These are phyloP conservation scores for Linyphia triangularis DNA, from an alignment of 2,888 invertebrate genomes.

Conservation along the genomic window DNA sequence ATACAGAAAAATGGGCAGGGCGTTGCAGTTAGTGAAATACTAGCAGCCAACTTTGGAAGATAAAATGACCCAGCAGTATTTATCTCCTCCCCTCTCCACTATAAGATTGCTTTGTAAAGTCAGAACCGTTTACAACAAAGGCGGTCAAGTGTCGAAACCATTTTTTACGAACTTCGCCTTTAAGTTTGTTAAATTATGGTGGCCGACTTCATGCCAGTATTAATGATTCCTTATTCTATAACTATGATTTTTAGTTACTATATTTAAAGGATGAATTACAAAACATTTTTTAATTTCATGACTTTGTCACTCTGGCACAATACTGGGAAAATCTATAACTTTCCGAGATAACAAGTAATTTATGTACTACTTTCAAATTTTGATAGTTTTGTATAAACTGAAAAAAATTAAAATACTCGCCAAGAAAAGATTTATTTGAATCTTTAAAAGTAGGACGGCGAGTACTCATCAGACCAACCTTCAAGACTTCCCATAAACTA, in stretches of 20 bases:
- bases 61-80: background rate
- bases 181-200: background rate
- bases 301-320: too few relatives aligned
- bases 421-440: too few relatives aligned
- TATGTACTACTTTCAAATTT: too few relatives aligned
- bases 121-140: background rate
- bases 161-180: background rate
- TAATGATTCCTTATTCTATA: too few relatives aligned
- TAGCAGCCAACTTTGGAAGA: background rate
- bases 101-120: background rate
- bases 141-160: background rate
- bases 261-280: background rate
- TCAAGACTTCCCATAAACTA: too few relatives aligned
- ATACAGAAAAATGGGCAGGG: constrained; percentile 7
- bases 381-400: too few relatives aligned
- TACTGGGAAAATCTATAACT: too few relatives aligned
- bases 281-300: too few relatives aligned
- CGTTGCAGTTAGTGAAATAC: constrained; percentile 8
- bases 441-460: too few relatives aligned
- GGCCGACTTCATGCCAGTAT: background rate
- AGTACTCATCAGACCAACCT: too few relatives aligned
- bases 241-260: background rate
- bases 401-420: too few relatives aligned
- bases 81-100: background rate
- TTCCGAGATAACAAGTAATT: too few relatives aligned